Percentiles rank a stretch among this genome's conserved stretches.
Evolutionary conservation across 1,140 invertebrate species (phyloP).

Genomic region (Colletes gigas): DNA sequence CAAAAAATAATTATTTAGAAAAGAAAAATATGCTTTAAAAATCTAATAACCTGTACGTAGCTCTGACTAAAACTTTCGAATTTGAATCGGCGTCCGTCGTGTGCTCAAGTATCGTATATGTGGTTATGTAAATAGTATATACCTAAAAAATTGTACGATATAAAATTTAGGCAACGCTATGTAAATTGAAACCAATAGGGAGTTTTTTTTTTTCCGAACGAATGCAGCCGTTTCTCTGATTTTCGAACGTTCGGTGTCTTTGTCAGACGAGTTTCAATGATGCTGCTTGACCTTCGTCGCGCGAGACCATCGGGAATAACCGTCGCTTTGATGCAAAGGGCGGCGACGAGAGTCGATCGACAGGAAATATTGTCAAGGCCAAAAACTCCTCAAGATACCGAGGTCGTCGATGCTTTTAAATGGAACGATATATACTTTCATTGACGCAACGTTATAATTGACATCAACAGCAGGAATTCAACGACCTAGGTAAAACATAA

Average conservation of each 20-base stretch:
- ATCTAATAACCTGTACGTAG: no score
- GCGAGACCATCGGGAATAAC: neutral
- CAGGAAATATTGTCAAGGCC: neutral
- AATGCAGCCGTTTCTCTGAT: no score
- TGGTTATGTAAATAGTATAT: no score
- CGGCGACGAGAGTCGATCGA: neutral
- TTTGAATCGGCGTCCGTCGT: no score
- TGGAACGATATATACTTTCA: slow-evolving; percentile 19
- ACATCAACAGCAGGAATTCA: slow-evolving; percentile 17
- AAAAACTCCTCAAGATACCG: neutral
- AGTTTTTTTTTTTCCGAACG: no score
- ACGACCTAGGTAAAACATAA: slow-evolving; percentile 1
- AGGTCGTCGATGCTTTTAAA: slow-evolving; percentile 8
- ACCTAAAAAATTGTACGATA: no score
- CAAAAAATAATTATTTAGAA: no score
- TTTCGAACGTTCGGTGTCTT: neutral
- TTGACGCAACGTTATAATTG: slow-evolving; percentile 36
- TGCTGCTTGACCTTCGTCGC: neutral
- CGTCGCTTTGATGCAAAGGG: neutral
- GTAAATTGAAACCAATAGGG: no score
- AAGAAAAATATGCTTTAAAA: no score
- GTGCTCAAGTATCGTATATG: no score
- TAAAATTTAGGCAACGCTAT: no score
- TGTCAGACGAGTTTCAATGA: neutral
- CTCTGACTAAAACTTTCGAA: no score